Evolutionary conservation across 2,797 vertebrate species (phyloP).

Genomic region (Scyliorhinus canicula): DNA sequence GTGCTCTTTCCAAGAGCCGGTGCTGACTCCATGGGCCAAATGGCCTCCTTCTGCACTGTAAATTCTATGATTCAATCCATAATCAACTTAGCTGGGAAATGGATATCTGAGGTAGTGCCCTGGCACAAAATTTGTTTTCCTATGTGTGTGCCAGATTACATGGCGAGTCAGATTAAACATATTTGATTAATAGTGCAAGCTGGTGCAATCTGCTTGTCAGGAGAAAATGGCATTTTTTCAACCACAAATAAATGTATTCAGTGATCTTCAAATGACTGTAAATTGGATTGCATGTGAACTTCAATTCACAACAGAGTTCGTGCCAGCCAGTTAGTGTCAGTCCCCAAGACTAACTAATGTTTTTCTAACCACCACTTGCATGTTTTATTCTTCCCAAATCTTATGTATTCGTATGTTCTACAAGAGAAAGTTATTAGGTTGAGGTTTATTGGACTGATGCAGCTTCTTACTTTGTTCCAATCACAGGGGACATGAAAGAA

Average conservation of each 20-base stretch:
- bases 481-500: not conserved
- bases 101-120: not conserved
- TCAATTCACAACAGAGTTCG: not conserved
- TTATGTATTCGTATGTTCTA: not conserved
- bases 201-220: conserved; percentile 20
- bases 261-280: not conserved
- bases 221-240: not conserved
- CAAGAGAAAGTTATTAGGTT: not conserved
- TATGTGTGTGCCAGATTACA: conserved; percentile 1
- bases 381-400: not conserved
- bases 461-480: not conserved
- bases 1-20: too few relatives aligned
- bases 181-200: conserved; percentile 21
- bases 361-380: not conserved
- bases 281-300: not conserved
- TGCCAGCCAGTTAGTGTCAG: not conserved
- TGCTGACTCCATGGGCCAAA: too few relatives aligned
- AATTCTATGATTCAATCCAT: too few relatives aligned
- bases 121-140: not conserved
- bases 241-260: not conserved
- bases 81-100: conserved; percentile 12
- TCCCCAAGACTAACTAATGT: not conserved
- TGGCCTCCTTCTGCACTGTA: too few relatives aligned
- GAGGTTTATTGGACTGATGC: not conserved
- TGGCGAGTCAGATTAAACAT: not conserved